Conservation (phyloP, 64 coral and sea anemone species). For the Acropora yongei region DNA sequence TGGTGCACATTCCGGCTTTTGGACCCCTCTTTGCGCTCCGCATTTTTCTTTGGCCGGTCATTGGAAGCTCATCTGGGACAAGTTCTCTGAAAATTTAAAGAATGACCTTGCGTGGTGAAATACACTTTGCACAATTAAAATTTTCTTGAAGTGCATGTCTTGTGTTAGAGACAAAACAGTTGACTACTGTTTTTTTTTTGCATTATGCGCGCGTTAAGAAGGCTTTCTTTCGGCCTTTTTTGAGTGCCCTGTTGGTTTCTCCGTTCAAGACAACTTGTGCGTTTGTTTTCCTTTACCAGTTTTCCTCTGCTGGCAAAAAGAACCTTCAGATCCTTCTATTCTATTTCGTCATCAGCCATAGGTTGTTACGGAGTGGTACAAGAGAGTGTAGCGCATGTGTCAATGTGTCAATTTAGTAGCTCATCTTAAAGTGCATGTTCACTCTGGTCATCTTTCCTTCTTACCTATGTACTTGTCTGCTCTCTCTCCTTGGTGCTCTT, state of each 20-base stretch:
- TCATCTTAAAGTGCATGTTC: no score
- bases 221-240: background rate
- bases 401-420: no score
- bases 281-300: no score
- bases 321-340: no score
- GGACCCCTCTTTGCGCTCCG: background rate
- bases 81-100: background rate
- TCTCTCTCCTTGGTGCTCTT: no score
- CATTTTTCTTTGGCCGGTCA: background rate
- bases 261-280: background rate
- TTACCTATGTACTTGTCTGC: no score
- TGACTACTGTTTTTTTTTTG: background rate
- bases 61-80: background rate
- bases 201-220: background rate
- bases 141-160: background rate
- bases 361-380: no score
- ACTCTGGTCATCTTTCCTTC: no score
- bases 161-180: background rate
- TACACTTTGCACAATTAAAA: background rate
- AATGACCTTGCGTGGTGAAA: conserved; percentile 27
- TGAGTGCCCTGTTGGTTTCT: background rate
- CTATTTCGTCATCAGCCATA: no score
- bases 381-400: no score
- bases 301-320: no score
- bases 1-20: background rate